phyloP scores from a whole-genome alignment of 2,797 vertebrate genomes.

The Oryzias dopingdopingensis region DNA sequence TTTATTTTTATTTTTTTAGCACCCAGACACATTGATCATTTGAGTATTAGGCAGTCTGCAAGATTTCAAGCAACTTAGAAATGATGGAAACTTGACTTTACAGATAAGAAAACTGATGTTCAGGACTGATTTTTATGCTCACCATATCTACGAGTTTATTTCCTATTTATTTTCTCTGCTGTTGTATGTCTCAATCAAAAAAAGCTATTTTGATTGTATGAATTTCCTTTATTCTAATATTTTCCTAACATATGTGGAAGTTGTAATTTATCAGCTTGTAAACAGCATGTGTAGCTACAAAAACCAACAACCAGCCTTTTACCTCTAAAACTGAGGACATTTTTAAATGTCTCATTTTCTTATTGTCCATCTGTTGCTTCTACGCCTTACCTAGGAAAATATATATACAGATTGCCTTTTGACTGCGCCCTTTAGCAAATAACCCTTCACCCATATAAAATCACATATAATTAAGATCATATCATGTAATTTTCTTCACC shows the following conservation, averaged over 20 bases:
- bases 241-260: conserved; percentile 16
- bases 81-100: conserved; percentile 25
- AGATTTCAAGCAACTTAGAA: conserved; percentile 20
- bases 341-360: conserved; percentile 9
- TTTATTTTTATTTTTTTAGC: conserved; percentile 46
- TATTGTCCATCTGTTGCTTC: conserved; percentile 11
- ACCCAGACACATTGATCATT: conserved; percentile 13
- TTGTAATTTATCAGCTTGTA: conserved; percentile 45
- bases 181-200: conserved; percentile 19
- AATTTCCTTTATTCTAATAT: conserved; percentile 27
- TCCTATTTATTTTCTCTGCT: conserved; percentile 20
- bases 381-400: background rate
- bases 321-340: background rate
- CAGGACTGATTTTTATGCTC: conserved; percentile 7
- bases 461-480: too few relatives aligned
- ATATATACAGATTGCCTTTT: background rate
- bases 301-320: conserved; percentile 12
- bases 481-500: conserved; percentile 24
- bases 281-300: conserved; percentile 28
- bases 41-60: conserved; percentile 16
- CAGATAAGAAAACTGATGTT: conserved; percentile 25
- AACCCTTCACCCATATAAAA: too few relatives aligned
- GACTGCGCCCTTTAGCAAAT: too few relatives aligned
- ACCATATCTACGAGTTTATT: conserved; percentile 20
- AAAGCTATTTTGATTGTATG: conserved; percentile 12